Base-by-base conservation (phyloP, 1,140 invertebrate genomes). In the Drosophila leontia region DNA sequence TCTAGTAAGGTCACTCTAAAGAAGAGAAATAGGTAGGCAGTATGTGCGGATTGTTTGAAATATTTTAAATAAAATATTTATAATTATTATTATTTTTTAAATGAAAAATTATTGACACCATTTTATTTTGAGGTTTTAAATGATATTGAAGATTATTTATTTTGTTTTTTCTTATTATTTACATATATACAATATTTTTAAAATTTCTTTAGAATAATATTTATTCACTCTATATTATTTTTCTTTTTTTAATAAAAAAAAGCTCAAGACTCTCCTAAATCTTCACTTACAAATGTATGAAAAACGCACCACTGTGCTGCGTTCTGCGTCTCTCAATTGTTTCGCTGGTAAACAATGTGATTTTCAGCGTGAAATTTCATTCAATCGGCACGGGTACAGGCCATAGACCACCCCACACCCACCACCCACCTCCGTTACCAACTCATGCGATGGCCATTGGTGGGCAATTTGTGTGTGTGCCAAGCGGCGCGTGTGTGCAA, bases 361-460 rank as follows among this genome's bases (percentile, higher is more conserved):
- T 80, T 90, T 88, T 80, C 85, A 81, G 85, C 85, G 84, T 88
- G 78, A 90, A 90, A 88, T 84, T 87, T 88, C 70, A 88, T 88
- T 88, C 84, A 90, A 88, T 88, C 80, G 70, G 37, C 45, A 50
- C 41, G 67, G 58, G 48, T 59, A 67, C 13, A 67, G 47, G 63
- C 63, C 37, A 57, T 42, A 44, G 48, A 15, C 69, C 35, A 15
- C 4, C 47, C 23, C 12, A 23, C 23, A 1, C 32, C 50, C 41
- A 7, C 23, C 58, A 8, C 32, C 42, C 12, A 41, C 39, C 53
- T 42, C 3, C 4, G 47, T 67, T 67, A 45, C 62, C 67, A 70
- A 56, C 51, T 45, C 71, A 67, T 60, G 75, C 13, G 19, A 50
- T 50, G 41, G n/a, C 63, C 75, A 69, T 68, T 78, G 55, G 56